Evolutionary conservation across 2,797 vertebrate genomes (phyloP).

Genomic region (Pseudochirops cupreus): DNA sequence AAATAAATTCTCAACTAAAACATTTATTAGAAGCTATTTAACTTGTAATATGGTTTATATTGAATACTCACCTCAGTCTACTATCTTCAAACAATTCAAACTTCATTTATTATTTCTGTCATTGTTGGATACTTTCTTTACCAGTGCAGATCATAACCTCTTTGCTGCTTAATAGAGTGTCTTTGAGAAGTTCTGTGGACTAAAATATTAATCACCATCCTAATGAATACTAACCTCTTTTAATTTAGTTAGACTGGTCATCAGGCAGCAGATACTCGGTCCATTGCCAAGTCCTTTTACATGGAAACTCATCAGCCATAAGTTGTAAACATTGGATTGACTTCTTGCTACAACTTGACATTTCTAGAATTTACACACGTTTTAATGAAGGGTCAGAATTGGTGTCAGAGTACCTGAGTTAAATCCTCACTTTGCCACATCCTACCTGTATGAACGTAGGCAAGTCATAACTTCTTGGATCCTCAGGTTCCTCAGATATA

Average conservation of each 20-base stretch:
- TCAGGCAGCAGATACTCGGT: not conserved
- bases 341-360: not conserved
- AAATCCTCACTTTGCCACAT: not conserved
- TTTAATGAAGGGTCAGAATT: not conserved
- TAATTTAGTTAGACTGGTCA: not conserved
- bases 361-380: not conserved
- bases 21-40: slow-evolving; percentile 14
- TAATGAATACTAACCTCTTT: not conserved
- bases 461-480: not conserved
- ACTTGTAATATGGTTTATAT: slow-evolving; percentile 11
- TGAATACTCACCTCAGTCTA: not conserved
- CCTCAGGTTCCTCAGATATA: not conserved
- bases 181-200: not conserved
- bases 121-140: not conserved
- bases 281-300: not conserved
- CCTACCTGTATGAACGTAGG: not conserved
- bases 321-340: not conserved
- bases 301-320: not conserved
- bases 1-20: not conserved
- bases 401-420: not conserved
- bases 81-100: not conserved
- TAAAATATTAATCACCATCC: not conserved
- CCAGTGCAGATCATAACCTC: not conserved
- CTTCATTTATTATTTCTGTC: not conserved
- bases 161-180: not conserved